These are phyloP conservation scores for Sebastolobus altivelis DNA, from an alignment of 2,797 vertebrate species.

Conservation along the genomic window DNA sequence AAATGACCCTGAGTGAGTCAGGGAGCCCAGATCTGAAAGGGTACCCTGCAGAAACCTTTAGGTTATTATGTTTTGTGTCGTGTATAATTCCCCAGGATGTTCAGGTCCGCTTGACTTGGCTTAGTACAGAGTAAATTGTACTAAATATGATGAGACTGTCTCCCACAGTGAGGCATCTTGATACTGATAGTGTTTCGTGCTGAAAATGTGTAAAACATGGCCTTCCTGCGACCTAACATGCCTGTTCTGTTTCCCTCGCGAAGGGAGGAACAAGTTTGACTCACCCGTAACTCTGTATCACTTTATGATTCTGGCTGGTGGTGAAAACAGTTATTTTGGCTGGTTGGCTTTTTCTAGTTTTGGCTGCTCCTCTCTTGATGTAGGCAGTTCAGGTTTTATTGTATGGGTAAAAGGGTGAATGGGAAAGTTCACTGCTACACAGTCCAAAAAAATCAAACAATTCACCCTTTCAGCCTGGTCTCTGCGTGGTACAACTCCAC, in stretches of 20 bases:
- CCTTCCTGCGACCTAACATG: neutral
- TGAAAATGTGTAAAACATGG: conserved; percentile 1
- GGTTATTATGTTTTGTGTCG: neutral
- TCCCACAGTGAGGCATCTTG: neutral
- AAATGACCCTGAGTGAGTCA: neutral
- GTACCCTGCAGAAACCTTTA: neutral
- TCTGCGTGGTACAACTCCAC: neutral
- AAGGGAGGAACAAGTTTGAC: neutral
- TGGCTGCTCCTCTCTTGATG: neutral
- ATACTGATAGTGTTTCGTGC: neutral
- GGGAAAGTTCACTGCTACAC: neutral
- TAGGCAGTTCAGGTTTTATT: neutral
- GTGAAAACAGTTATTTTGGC: neutral
- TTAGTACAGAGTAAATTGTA: neutral
- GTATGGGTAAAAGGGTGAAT: neutral
- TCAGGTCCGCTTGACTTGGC: neutral
- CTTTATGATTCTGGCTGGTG: neutral
- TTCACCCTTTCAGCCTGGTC: neutral
- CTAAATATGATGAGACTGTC: neutral
- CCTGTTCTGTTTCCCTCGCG: neutral
- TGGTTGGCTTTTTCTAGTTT: neutral
- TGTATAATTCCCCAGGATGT: neutral
- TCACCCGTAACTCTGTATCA: neutral
- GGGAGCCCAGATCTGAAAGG: neutral
- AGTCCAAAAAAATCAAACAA: neutral